Evolutionary conservation across 1,140 invertebrate genomes (phyloP).

Genomic region (Kradibia gibbosae): DNA sequence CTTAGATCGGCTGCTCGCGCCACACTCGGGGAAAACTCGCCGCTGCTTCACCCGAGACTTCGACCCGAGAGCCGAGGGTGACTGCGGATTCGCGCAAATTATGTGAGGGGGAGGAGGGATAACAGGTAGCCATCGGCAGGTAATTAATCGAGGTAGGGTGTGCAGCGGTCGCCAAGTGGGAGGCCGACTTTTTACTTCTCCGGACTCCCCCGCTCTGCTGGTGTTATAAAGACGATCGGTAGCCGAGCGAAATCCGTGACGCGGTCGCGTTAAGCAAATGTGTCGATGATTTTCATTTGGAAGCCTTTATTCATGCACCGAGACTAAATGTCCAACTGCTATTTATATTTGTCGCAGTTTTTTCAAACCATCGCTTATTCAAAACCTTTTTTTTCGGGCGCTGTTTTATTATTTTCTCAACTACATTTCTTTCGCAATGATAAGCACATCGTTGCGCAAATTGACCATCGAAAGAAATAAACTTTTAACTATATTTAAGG

Average conservation of each 20-base stretch:
- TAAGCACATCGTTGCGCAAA: too few species aligned
- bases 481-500: too few species aligned
- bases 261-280: not conserved
- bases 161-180: not conserved
- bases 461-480: too few species aligned
- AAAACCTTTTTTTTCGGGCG: too few species aligned
- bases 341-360: not conserved
- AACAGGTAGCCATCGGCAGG: not conserved
- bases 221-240: not conserved
- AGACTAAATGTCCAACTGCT: not conserved
- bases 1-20: slow-evolving; percentile 17
- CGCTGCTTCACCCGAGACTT: too few species aligned
- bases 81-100: too few species aligned
- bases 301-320: not conserved
- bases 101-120: too few species aligned
- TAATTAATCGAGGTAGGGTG: slow-evolving; percentile 7
- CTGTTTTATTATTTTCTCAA: too few species aligned
- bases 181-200: not conserved
- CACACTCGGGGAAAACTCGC: slow-evolving; percentile 31
- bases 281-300: not conserved
- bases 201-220: not conserved
- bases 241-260: not conserved
- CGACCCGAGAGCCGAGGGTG: too few species aligned
- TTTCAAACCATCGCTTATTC: too few species aligned
- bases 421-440: too few species aligned